These are phyloP conservation scores for Cottoperca gobio DNA, from an alignment of 2,797 vertebrate species.

Conservation along the genomic window DNA sequence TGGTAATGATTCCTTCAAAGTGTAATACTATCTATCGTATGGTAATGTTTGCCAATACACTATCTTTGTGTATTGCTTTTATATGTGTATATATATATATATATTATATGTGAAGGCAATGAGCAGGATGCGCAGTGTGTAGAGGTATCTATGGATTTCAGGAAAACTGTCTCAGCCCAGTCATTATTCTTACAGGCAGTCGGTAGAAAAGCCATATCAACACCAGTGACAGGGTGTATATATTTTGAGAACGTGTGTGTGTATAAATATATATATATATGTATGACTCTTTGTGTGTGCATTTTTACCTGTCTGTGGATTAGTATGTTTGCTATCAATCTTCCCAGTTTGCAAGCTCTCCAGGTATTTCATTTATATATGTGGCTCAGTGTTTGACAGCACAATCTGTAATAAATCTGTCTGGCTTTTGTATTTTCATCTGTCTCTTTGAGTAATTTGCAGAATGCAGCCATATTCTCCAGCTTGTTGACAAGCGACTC, in stretches of 20 bases:
- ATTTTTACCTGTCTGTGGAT: conserved; percentile 15
- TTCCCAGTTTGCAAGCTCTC: conserved; percentile 15
- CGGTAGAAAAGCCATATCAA: conserved; percentile 42
- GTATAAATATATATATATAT: neutral
- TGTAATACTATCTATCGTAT: no score
- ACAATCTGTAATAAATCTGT: conserved; percentile 46
- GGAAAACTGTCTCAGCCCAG: conserved; percentile 13
- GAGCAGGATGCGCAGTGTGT: conserved; percentile 21
- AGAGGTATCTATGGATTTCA: conserved; percentile 31
- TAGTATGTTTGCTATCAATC: conserved; percentile 45
- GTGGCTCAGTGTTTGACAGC: conserved; percentile 46
- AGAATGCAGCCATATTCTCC: conserved; percentile 29
- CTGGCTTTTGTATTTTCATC: conserved; percentile 31
- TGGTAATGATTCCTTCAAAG: no score
- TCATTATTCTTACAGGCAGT: conserved; percentile 55
- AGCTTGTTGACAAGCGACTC: conserved; percentile 27
- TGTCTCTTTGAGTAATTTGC: conserved; percentile 47
- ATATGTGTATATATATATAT: no score
- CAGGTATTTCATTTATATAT: conserved; percentile 44
- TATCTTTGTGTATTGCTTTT: no score
- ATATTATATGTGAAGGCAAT: conserved; percentile 12
- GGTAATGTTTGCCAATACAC: no score
- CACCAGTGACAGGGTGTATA: conserved; percentile 22
- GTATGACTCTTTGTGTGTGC: conserved; percentile 11
- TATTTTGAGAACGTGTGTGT: conserved; percentile 4